A percentile compares a stretch with the other conserved stretches of the same genome.
Conservation (phyloP, 1,140 invertebrate genomes). For the Platorchestia sp. region DNA sequence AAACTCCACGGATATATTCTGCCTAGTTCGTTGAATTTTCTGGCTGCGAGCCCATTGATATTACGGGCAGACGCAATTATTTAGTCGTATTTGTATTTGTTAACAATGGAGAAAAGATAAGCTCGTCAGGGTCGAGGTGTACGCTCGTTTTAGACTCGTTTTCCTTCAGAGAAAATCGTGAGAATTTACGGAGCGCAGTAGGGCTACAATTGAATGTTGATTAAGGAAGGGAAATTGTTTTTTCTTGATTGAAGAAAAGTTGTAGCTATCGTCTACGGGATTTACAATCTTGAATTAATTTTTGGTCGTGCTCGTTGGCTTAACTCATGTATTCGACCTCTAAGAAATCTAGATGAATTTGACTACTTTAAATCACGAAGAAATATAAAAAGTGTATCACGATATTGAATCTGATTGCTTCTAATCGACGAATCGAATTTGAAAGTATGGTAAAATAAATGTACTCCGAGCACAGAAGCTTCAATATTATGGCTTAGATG, state of each 20-base stretch:
- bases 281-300: not conserved
- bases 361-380: too few species aligned
- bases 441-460: too few species aligned
- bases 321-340: too few species aligned
- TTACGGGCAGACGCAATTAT: not conserved
- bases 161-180: not conserved
- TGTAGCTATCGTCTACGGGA: not conserved
- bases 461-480: too few species aligned
- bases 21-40: not conserved
- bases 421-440: too few species aligned
- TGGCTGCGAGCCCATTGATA: not conserved
- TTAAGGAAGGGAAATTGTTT: not conserved
- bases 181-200: not conserved
- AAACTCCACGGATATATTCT: not conserved
- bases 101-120: not conserved
- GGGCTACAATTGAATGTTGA: not conserved
- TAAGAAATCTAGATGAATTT: too few species aligned
- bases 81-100: not conserved
- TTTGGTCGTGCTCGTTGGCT: too few species aligned
- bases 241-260: not conserved
- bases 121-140: not conserved
- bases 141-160: not conserved
- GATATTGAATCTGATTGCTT: too few species aligned
- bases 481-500: too few species aligned
- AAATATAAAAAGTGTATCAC: too few species aligned